Conservation (phyloP, 2,888 invertebrate genomes). For the Julus scanicus region DNA sequence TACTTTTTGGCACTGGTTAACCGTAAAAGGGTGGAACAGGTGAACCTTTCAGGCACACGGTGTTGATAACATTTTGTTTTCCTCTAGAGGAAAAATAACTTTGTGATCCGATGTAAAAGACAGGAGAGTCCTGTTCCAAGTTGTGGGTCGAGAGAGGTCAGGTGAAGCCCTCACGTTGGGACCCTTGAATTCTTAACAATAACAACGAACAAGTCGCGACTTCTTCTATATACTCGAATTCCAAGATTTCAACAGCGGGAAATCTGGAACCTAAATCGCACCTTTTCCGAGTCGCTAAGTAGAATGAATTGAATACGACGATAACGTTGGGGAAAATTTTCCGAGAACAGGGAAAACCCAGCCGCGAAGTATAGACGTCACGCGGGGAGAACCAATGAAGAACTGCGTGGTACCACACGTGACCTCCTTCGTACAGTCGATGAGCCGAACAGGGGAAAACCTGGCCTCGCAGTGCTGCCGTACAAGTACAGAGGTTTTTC, state of each 20-base stretch:
- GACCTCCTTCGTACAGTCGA: background rate
- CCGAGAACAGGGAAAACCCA: conserved; percentile 3
- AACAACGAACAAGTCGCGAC: too few species aligned
- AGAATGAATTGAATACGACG: background rate
- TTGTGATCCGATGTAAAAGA: too few species aligned
- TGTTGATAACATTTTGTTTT: background rate
- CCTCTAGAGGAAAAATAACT: background rate
- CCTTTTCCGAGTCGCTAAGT: background rate
- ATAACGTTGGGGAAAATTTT: background rate
- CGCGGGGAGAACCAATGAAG: background rate
- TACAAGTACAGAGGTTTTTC: background rate
- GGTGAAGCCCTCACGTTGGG: too few species aligned
- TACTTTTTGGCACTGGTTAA: too few species aligned
- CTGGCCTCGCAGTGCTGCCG: background rate
- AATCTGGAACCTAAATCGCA: background rate
- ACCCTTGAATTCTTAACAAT: too few species aligned
- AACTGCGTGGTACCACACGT: background rate
- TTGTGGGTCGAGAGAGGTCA: too few species aligned
- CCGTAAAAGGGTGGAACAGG: background rate
- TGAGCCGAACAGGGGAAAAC: background rate
- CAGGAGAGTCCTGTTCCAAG: too few species aligned
- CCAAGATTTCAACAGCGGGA: too few species aligned
- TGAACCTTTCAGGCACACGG: background rate
- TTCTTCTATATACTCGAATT: too few species aligned
- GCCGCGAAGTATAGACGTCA: background rate